Evolutionary conservation across 2,797 vertebrate genomes (phyloP), one percentile per base, ranked within the genome.

Genomic region (Peromyscus attwateri): DNA sequence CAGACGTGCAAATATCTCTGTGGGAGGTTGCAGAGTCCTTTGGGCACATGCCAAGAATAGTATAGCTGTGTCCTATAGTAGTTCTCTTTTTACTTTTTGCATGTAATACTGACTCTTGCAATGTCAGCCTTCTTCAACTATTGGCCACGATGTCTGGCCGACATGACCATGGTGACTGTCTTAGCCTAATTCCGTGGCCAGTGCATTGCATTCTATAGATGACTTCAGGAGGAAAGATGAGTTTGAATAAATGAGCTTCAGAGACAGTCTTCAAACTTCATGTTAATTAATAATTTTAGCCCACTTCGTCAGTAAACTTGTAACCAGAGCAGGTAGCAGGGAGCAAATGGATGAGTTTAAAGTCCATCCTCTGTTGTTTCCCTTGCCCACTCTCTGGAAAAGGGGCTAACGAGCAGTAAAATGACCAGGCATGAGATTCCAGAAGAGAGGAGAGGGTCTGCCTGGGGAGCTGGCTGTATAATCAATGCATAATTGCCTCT

Each of bases 311-410:
- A n/a, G 79, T 91, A 81, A 96, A 96, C 92, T 96, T 93, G 93
- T 92, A 95, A 93, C 79, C 92, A 81, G 34, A 94, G 64, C 75
- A 84, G 46, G 83, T 95, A 96, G 93, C 71, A 95, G 76, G 91
- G 82, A 93, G 66, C 82, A 92, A 97, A 96, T 0, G 12, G 40
- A 91, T 95, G 75, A 93, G 77, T 89, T 82, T 96, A 88, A 62
- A 95, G 94, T 91, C 92, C 85, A 87, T 89, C 85, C 82, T 76
- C n/a, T 95, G 93, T 96, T 95, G 90, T 97, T 97, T 97, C 95
- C 82, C 80, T 46, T 97, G 96, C 89, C 96, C 90, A 87, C n/a
- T 92, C 31, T 94, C 88, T 81, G 88, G 95, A 96, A 95, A 95
- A 95, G 89, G 68, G 83, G 70, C 79, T 84, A 93, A 97, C 70